Percentiles rank a stretch among this genome's conserved stretches.
Evolutionary conservation across 2,113 vertebrate species (phyloP).

Genomic region (Tylochromis polylepis): DNA sequence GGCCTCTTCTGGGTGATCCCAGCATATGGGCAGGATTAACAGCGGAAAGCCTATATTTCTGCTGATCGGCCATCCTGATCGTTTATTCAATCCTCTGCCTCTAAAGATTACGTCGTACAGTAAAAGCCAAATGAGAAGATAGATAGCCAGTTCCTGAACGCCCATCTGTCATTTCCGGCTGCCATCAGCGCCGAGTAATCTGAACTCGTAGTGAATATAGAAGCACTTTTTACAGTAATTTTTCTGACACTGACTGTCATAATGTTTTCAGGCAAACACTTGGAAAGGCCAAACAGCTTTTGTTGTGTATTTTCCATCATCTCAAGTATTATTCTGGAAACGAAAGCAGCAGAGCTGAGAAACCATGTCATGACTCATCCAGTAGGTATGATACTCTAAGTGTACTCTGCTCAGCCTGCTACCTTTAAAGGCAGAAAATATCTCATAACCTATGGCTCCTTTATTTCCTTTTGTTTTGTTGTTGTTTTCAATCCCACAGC

Average conservation of each 20-base stretch:
- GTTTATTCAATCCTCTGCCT: background rate
- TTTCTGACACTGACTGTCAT: background rate
- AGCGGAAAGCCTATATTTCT: constrained; percentile 3
- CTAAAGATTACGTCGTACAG: background rate
- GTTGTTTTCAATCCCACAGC: background rate
- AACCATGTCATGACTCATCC: constrained; percentile 44
- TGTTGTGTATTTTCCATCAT: constrained; percentile 12
- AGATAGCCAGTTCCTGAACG: background rate
- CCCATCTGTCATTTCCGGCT: constrained; percentile 28
- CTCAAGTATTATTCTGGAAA: background rate
- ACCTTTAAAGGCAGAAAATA: constrained; percentile 1
- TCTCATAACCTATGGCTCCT: background rate
- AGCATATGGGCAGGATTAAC: constrained; percentile 13
- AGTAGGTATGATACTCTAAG: constrained; percentile 10
- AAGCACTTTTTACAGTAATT: background rate
- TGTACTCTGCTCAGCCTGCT: constrained; percentile 6
- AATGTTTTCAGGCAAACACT: constrained; percentile 6
- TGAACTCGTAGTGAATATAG: background rate
- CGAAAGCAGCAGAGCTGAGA: constrained; percentile 22
- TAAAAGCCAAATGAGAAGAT: background rate
- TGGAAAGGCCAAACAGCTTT: background rate
- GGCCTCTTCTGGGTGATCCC: background rate
- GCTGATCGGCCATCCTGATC: constrained; percentile 6
- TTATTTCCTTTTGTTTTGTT: background rate
- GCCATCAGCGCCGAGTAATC: background rate